These are phyloP conservation scores for Drosophila equinoxialis DNA, from an alignment of 1,140 invertebrate species.

Conservation along the genomic window DNA sequence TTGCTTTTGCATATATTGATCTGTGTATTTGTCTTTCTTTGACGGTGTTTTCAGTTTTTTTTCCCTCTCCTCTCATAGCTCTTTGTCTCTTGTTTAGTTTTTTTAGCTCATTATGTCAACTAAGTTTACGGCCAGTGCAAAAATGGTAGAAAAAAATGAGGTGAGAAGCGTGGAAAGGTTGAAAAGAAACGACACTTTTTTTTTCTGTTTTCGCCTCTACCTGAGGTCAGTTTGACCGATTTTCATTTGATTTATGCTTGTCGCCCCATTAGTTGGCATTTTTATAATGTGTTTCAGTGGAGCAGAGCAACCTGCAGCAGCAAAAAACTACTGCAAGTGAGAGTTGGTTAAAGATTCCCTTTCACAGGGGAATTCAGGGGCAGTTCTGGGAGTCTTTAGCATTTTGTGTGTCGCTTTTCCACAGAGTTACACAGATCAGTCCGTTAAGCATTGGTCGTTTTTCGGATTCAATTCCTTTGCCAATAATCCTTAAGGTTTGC, in stretches of 20 bases:
- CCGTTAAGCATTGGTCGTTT: too few relatives aligned
- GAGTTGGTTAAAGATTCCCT: conserved; percentile 1
- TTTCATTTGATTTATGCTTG: conserved; percentile 1
- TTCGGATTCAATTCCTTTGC: too few relatives aligned
- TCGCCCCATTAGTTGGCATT: conserved; percentile 9
- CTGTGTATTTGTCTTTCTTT: neutral
- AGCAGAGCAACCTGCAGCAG: neutral
- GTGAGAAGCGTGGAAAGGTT: neutral
- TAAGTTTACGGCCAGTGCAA: neutral
- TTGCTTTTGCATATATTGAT: neutral
- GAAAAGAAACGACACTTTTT: neutral
- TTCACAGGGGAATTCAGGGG: neutral
- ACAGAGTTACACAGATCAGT: too few relatives aligned
- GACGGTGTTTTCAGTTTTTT: neutral
- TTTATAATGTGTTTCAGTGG: conserved; percentile 4
- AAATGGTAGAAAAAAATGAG: neutral
- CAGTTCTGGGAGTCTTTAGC: too few relatives aligned
- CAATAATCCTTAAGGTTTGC: too few relatives aligned
- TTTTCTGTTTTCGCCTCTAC: neutral
- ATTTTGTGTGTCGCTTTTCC: too few relatives aligned
- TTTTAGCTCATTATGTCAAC: conserved; percentile 11
- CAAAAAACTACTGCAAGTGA: neutral
- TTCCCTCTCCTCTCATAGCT: neutral
- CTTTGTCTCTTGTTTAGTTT: neutral
- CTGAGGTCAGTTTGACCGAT: conserved; percentile 9